Base-by-base conservation (phyloP, 2,797 vertebrate genomes). In the Premnoplex brunnescens region DNA sequence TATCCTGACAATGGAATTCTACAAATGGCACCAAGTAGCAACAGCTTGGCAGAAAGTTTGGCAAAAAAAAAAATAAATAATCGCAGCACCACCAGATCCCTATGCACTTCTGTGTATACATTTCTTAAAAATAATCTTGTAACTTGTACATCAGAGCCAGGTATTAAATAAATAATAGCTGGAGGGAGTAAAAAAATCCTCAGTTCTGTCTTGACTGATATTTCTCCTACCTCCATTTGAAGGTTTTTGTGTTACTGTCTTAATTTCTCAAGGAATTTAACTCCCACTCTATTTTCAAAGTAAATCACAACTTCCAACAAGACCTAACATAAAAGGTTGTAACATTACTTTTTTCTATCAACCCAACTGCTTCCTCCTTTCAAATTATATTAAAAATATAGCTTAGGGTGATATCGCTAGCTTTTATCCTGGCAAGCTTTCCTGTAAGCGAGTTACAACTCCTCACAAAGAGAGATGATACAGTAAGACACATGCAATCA, bases 281-380 rank as follows among this genome's bases (percentile, higher is more conserved):
- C 24, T 90, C 71, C 28, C 32, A 93, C 19, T 4, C 36, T 56
- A 26, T 36, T 88, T 93, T 88, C 66, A 85, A 87, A 96, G 79
- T 48, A 89, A 85, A 93, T 17, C 51, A 59, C 23, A 69, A 59
- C 43, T 58, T 93, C 24, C 28, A 85, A 49, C 56, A 82, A 76
- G 41, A 77, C 8, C 17, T 24, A 80, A 60, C 51, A 63, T 15
- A 78, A 43, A 94, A 34, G 27, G 62, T 23, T 36, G 12, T 28
- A 96, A 88, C 1, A 1, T 30, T 69, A 55, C 9, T 66, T 88
- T 88, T 85, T 80, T 55, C 46, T 76, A 72, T 56, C 28, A 84
- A 69, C 8, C 4, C 30, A 74, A 37, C 3, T 73, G 51, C 46
- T 81, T 91, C 26, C 19, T 86, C 24, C 28, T 81, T 75, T 82